Evolutionary conservation across 2,888 invertebrate genomes (phyloP), one percentile per base, ranked within the genome.

Genomic region (Odontocolon sp.): DNA sequence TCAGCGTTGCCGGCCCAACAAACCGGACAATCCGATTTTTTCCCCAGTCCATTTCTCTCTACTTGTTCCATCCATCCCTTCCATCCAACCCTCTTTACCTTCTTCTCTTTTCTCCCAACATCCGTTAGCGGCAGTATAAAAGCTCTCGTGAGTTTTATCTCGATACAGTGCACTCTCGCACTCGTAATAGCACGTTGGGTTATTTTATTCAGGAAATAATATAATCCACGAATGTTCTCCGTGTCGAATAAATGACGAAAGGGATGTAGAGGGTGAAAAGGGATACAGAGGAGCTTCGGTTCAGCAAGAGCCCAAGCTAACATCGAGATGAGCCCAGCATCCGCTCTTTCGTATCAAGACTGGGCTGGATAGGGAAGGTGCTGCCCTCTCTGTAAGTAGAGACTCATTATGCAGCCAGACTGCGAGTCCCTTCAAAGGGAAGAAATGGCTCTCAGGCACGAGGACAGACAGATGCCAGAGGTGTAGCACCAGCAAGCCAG

Each of bases 1-100:
- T 87, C 87, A 87, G 87, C 87, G 81, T 81, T 85, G 83, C 83
- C 86, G 83, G 83, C 77, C 86, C 87, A 86, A 85, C 86, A 84
- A 85, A 84, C 84, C 82, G 85, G 84, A 85, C 85, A 85, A 85
- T 85, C 84, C 84, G 84, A 85, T 84, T 83, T 80, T 79, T 78
- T 77, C 66, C 18, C 56, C 45, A 52, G 42, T 33, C 33, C 31
- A 28, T 23, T 38, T 54, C 47, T 26, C 52, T 6, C 61, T n/a
- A 47, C 45, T 74, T 59, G 45, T 52, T 31, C 47, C 26, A 45
- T 47, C 61, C 21, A 54, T 16, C 16, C 33, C 18, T 6, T 21
- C 38, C n/a, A 38, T 28, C 23, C 6, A n/a, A n/a, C n/a, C 28
- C 3, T 11, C 2, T 11, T 21, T 2, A 40, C 5, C 28, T 45